phyloP scores from a whole-genome alignment of 2,888 invertebrate species.

The Coecobrya sp. region DNA sequence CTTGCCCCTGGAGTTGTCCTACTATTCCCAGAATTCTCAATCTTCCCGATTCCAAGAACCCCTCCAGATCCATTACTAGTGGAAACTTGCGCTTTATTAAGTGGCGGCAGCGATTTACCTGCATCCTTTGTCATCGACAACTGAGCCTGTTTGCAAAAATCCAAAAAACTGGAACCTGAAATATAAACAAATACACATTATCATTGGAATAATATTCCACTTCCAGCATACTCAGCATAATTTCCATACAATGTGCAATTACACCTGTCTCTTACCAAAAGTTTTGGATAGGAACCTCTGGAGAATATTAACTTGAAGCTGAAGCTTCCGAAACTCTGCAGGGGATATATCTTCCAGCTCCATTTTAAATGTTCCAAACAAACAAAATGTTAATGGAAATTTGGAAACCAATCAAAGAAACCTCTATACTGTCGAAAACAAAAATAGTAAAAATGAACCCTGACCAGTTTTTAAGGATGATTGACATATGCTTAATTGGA shows the following conservation, averaged over 20 bases:
- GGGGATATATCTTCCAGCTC: constrained; percentile 60
- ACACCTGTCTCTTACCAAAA: constrained; percentile 60
- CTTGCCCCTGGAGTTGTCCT: neutral
- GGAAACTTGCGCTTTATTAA: constrained; percentile 60
- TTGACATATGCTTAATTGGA: too few relatives aligned
- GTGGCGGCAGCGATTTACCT: constrained; percentile 22
- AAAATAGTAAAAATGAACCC: too few relatives aligned
- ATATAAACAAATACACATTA: neutral
- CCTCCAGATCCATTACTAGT: constrained; percentile 20
- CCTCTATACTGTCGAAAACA: neutral
- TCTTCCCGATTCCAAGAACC: neutral
- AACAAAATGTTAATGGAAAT: neutral
- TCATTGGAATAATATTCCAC: too few relatives aligned
- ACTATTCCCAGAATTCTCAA: neutral
- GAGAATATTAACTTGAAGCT: constrained; percentile 71
- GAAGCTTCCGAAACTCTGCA: constrained; percentile 70
- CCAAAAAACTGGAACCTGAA: constrained; percentile 73
- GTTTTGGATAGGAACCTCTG: constrained; percentile 71
- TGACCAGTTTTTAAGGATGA: too few relatives aligned
- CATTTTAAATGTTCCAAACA: constrained; percentile 39
- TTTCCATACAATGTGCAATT: neutral
- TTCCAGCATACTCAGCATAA: too few relatives aligned
- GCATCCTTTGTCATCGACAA: constrained; percentile 9
- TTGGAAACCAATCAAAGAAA: neutral
- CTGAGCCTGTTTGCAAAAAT: constrained; percentile 73